Percentiles rank a stretch among this genome's conserved stretches.
These are phyloP conservation scores for Rallus limicola DNA, from an alignment of 2,113 vertebrate genomes.

Conservation along the genomic window DNA sequence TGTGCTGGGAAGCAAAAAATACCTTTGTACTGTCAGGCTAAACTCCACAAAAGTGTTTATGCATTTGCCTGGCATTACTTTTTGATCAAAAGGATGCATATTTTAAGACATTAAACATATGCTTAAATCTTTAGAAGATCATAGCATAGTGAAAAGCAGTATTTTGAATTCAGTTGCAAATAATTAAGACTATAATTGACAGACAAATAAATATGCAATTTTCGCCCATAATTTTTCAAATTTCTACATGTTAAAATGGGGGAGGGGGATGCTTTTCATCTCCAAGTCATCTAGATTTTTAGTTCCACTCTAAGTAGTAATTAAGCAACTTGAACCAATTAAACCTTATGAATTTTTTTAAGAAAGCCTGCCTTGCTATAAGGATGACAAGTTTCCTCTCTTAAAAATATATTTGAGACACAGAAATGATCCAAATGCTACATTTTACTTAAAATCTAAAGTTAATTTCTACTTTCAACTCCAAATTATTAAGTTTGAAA, in stretches of 20 bases:
- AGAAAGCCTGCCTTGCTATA: background rate
- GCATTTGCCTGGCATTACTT: background rate
- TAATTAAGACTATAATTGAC: background rate
- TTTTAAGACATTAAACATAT: background rate
- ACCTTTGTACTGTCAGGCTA: background rate
- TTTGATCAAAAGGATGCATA: background rate
- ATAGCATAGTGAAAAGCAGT: background rate
- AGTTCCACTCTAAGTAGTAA: background rate
- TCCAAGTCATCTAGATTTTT: slow-evolving; percentile 6
- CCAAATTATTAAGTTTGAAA: background rate
- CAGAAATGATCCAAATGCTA: background rate
- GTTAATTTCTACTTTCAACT: background rate
- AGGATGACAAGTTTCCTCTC: background rate
- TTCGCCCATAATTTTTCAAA: background rate
- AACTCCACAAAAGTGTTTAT: background rate
- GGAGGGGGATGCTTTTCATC: background rate
- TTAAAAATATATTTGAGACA: background rate
- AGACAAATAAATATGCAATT: background rate
- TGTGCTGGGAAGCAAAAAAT: background rate
- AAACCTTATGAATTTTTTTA: background rate
- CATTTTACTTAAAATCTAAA: background rate
- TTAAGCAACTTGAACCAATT: background rate
- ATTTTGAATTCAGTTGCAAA: background rate
- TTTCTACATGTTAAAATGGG: background rate
- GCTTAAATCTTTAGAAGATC: background rate